phyloP scores from a whole-genome alignment of 2,797 vertebrate species.

The Macropus fuliginosus region DNA sequence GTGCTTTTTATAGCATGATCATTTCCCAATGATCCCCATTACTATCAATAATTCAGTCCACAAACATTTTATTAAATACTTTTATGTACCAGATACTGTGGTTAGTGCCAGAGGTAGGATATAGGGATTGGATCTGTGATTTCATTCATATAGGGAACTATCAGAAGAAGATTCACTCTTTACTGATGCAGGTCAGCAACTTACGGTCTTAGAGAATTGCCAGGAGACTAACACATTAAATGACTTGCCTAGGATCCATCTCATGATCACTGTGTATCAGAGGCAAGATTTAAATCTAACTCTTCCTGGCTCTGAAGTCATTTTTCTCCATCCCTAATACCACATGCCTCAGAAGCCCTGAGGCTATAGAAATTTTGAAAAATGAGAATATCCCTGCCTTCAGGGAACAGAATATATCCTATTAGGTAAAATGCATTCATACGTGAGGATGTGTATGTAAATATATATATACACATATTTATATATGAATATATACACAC shows the following conservation, averaged over 20 bases:
- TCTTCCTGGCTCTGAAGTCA: not conserved
- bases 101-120: not conserved
- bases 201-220: not conserved
- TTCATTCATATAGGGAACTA: not conserved
- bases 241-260: not conserved
- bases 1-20: not conserved
- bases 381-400: not conserved
- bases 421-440: not conserved
- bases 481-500: not conserved
- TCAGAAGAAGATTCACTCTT: not conserved
- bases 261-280: not conserved
- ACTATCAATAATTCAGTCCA: not conserved
- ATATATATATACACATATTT: not conserved
- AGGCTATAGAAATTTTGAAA: not conserved
- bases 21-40: not conserved
- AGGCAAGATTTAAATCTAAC: not conserved
- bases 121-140: not conserved
- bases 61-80: not conserved
- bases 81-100: not conserved
- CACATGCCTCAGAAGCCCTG: not conserved
- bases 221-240: not conserved
- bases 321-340: not conserved
- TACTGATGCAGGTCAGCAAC: not conserved
- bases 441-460: not conserved
- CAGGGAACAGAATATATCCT: not conserved